Evolutionary conservation across 2,113 vertebrate genomes (phyloP).

Genomic region (Ceuthmochares aereus): DNA sequence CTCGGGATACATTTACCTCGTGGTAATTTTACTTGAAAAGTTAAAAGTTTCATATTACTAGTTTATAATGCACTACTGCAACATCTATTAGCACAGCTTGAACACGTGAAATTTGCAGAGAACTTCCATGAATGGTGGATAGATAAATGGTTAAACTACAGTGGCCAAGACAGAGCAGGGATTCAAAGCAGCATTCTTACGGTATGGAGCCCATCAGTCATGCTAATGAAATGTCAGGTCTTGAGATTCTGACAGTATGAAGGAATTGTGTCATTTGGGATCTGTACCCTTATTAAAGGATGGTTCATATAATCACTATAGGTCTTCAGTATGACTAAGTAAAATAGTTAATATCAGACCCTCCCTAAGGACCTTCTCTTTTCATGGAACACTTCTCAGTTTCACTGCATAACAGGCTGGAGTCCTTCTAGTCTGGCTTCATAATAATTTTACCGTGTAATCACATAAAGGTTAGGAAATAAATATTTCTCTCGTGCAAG

Average conservation of each 20-base stretch:
- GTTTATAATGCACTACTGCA: not conserved
- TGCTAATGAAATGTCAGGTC: not conserved
- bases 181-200: not conserved
- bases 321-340: not conserved
- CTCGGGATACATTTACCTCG: not conserved
- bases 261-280: not conserved
- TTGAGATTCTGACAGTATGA: not conserved
- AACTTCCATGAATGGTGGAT: not conserved
- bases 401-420: not conserved
- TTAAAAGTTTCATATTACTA: not conserved
- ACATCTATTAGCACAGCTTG: not conserved
- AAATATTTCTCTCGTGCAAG: not conserved
- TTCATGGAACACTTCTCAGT: not conserved
- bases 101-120: not conserved
- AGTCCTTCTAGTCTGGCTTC: not conserved
- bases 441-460: not conserved
- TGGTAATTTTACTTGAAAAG: not conserved
- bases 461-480: not conserved
- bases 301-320: not conserved
- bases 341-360: not conserved
- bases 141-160: not conserved
- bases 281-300: not conserved
- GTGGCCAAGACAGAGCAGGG: not conserved
- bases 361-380: not conserved
- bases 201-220: not conserved